Conservation (phyloP, 2,113 vertebrate genomes). For the Pyrgilauda ruficollis region DNA sequence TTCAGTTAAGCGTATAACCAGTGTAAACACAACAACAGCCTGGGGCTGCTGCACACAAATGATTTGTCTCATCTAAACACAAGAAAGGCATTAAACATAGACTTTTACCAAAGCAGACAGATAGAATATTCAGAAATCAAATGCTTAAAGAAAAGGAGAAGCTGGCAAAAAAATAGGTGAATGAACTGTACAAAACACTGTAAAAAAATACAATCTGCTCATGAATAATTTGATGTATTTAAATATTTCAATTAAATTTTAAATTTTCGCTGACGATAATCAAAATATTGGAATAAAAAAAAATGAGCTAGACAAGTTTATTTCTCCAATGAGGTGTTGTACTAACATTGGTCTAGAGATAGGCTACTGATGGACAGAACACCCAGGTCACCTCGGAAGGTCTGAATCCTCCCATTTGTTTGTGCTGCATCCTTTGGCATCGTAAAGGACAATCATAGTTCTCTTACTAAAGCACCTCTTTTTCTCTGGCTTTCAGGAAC, state of each 20-base stretch:
- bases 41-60: not conserved
- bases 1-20: not conserved
- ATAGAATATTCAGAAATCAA: not conserved
- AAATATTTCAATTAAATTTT: not conserved
- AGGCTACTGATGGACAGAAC: not conserved
- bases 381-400: not conserved
- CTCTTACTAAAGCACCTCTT: not conserved
- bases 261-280: not conserved
- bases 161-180: not conserved
- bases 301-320: not conserved
- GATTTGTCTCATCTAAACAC: not conserved
- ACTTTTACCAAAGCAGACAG: not conserved
- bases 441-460: not conserved
- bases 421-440: not conserved
- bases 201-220: not conserved
- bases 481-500: not conserved
- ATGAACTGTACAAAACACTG: not conserved
- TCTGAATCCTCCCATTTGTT: not conserved
- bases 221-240: not conserved
- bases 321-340: not conserved
- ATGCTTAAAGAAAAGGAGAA: not conserved
- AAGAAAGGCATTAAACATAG: not conserved
- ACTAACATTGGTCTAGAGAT: not conserved
- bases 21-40: not conserved
- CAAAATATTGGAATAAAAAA: not conserved